Conservation (phyloP, 1,140 invertebrate species). For the Doryteuthis pealeii region DNA sequence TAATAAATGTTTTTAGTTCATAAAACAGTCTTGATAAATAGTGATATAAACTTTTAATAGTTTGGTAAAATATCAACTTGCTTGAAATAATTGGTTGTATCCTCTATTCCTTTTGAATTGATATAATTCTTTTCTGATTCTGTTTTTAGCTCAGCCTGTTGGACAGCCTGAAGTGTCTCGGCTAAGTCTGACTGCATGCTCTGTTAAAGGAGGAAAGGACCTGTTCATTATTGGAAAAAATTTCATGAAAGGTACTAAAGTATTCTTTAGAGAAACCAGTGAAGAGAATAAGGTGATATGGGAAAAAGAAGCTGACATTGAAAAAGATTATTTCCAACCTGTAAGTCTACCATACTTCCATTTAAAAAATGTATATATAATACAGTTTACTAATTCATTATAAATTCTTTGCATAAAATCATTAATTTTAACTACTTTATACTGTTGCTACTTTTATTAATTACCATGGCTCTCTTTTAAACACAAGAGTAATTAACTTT, state of each 20-base stretch:
- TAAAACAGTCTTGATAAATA: not conserved
- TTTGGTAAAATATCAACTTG: not conserved
- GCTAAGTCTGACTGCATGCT: slow-evolving; percentile 80
- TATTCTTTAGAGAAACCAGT: slow-evolving; percentile 79
- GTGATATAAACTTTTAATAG: no score
- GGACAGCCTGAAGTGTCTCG: slow-evolving; percentile 94
- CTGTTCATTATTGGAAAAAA: slow-evolving; percentile 95
- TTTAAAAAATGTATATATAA: not conserved
- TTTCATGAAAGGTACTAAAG: slow-evolving; percentile 89
- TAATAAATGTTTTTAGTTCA: not conserved
- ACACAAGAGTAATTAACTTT: no score
- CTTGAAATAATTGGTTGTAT: not conserved
- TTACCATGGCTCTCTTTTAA: no score
- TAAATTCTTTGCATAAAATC: not conserved
- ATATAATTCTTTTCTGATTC: not conserved
- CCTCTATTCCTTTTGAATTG: not conserved
- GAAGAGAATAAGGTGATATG: slow-evolving; percentile 49
- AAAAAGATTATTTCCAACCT: slow-evolving; percentile 61
- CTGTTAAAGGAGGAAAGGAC: slow-evolving; percentile 78
- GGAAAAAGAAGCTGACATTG: slow-evolving; percentile 60
- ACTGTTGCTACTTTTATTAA: no score
- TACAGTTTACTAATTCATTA: not conserved
- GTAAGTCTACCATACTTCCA: slow-evolving; percentile 37
- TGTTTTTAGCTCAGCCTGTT: slow-evolving; percentile 81
- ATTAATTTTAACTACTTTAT: not conserved